Percentiles rank a stretch among this genome's conserved stretches.
These are phyloP conservation scores for Agrochola lota DNA, from an alignment of 2,888 invertebrate genomes.

Conservation along the genomic window DNA sequence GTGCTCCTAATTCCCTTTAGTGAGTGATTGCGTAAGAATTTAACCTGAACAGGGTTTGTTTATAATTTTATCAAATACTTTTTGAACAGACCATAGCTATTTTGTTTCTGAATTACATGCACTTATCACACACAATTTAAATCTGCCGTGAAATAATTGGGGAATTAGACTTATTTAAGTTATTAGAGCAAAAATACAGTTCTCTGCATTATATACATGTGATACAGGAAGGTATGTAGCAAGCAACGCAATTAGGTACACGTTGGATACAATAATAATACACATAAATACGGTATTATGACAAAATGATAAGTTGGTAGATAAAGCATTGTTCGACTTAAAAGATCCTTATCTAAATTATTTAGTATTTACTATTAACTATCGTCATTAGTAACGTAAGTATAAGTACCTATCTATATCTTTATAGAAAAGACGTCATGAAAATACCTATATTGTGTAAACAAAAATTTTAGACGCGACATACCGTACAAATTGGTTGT, in stretches of 20 bases:
- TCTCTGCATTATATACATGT: conserved; percentile 1
- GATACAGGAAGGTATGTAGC: neutral
- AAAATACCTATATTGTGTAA: neutral
- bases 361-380: conserved; percentile 5
- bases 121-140: neutral
- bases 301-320: conserved; percentile 20
- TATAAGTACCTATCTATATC: neutral
- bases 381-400: neutral
- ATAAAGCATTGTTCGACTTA: conserved; percentile 20
- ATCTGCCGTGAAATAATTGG: neutral
- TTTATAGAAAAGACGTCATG: neutral
- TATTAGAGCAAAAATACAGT: neutral
- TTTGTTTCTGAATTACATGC: no score
- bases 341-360: conserved; percentile 38
- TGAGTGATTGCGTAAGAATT: no score
- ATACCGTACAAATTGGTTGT: no score
- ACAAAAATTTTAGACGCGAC: neutral
- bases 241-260: neutral
- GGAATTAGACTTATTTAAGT: neutral
- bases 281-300: neutral
- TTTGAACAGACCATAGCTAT: no score
- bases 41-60: no score
- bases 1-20: no score
- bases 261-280: neutral
- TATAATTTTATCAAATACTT: no score